Percentiles rank a stretch among this genome's conserved stretches.
Conservation (phyloP, 2,797 vertebrate genomes). For the Lagorchestes hirsutus region DNA sequence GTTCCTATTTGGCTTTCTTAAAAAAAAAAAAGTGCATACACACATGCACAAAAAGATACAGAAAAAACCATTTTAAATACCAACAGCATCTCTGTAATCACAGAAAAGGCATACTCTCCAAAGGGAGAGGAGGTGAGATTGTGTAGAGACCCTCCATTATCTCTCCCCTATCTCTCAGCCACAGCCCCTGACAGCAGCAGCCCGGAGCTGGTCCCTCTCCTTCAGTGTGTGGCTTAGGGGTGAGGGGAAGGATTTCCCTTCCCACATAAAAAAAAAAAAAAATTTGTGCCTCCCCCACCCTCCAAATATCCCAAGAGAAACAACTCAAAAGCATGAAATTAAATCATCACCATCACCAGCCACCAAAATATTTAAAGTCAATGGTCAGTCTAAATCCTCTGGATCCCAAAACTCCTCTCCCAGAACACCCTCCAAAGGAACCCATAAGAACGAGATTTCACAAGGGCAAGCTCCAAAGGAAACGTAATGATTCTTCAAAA, state of each 20-base stretch:
- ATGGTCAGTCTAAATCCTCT: not conserved
- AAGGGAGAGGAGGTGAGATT: not conserved
- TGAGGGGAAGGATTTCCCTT: not conserved
- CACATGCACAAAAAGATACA: not conserved
- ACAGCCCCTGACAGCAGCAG: not conserved
- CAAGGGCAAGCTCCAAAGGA: not conserved
- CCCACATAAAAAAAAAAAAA: not conserved
- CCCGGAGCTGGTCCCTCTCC: not conserved
- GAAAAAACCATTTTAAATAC: slow-evolving; percentile 8
- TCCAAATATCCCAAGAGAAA: not conserved
- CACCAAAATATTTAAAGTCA: not conserved
- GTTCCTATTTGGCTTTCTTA: slow-evolving; percentile 5
- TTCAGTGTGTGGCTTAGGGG: not conserved
- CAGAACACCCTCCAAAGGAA: not conserved
- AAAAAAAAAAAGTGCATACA: not conserved
- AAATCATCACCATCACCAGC: not conserved
- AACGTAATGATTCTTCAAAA: slow-evolving; percentile 33
- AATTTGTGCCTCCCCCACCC: not conserved
- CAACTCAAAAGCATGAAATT: slow-evolving; percentile 17
- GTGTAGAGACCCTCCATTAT: not conserved
- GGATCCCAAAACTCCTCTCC: not conserved
- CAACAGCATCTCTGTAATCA: not conserved
- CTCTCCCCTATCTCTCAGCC: not conserved
- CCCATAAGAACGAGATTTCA: slow-evolving; percentile 18
- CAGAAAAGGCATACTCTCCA: not conserved